A percentile compares a stretch with the other conserved stretches of the same genome.
phyloP scores from a whole-genome alignment of 2,888 invertebrate species.

The Tipula helvola region DNA sequence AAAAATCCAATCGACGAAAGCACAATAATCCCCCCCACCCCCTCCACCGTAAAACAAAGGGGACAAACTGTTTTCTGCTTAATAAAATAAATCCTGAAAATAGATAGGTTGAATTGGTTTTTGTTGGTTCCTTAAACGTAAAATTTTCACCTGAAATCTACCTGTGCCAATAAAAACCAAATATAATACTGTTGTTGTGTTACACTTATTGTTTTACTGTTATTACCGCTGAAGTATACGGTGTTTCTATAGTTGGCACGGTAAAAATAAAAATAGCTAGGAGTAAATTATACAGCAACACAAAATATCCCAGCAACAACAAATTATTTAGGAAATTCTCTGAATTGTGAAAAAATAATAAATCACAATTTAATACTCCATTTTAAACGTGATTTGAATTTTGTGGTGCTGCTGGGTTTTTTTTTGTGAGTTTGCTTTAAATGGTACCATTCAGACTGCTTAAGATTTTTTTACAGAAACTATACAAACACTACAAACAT shows the following conservation, averaged over 20 bases:
- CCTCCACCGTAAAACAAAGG: background rate
- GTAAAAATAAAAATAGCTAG: background rate
- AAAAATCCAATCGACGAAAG: background rate
- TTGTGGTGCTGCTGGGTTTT: background rate
- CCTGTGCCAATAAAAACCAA: background rate
- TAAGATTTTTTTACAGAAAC: background rate
- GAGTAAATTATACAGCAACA: background rate
- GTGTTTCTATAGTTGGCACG: background rate
- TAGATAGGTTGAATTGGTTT: background rate
- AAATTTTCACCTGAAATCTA: background rate
- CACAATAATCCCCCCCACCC: background rate
- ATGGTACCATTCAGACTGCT: background rate
- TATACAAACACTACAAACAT: background rate
- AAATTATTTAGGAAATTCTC: background rate
- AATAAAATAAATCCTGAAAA: background rate
- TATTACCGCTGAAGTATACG: background rate
- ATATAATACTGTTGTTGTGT: background rate
- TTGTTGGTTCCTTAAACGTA: background rate
- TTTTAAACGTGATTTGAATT: slow-evolving; percentile 4
- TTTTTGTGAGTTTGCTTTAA: background rate
- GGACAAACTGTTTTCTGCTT: background rate
- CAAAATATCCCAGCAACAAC: background rate
- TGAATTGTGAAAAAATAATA: background rate
- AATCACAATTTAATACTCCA: background rate
- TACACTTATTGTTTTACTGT: background rate